Conservation (phyloP, 2,888 invertebrate genomes). For the Scaptodrosophila latifasciaeformis region DNA sequence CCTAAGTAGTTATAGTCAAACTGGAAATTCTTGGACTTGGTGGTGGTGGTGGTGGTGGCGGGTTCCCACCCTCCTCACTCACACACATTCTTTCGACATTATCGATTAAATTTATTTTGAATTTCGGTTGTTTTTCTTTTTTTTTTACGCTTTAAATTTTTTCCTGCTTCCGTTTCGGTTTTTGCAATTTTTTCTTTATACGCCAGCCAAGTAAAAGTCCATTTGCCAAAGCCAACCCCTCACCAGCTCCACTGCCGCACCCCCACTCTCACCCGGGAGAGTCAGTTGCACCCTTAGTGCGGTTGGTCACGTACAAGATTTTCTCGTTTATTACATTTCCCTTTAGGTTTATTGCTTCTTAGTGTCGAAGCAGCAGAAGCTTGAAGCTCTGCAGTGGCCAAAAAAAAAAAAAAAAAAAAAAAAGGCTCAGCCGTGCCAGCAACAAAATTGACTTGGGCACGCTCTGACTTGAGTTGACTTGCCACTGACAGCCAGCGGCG, state of each 20-base stretch:
- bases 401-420: too few relatives aligned
- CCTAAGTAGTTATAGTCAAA: slow-evolving; percentile 59
- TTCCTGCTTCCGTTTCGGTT: slow-evolving; percentile 39
- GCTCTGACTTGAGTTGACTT: slow-evolving; percentile 43
- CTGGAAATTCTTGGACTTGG: background rate
- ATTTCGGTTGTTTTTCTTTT: slow-evolving; percentile 35
- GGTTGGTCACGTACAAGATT: slow-evolving; percentile 74
- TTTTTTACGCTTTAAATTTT: slow-evolving; percentile 64
- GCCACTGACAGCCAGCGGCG: slow-evolving; percentile 58
- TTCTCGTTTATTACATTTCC: slow-evolving; percentile 74
- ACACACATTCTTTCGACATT: slow-evolving; percentile 51
- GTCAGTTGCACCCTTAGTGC: slow-evolving; percentile 58
- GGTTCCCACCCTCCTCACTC: slow-evolving; percentile 20
- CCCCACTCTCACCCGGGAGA: slow-evolving; percentile 8
- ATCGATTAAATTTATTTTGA: slow-evolving; percentile 54
- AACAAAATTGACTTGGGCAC: slow-evolving; percentile 49
- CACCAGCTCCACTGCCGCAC: slow-evolving; percentile 1
- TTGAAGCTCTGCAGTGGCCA: slow-evolving; percentile 39
- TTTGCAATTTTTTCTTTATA: slow-evolving; percentile 49
- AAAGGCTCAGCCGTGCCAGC: slow-evolving; percentile 45
- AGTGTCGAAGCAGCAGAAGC: slow-evolving; percentile 48
- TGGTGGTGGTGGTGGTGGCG: slow-evolving; percentile 25
- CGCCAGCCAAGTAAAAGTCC: slow-evolving; percentile 48
- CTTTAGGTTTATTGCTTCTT: slow-evolving; percentile 73
- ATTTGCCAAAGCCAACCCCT: slow-evolving; percentile 49